Percentiles rank a stretch among this genome's conserved stretches.
phyloP scores from a whole-genome alignment of 1,140 invertebrate genomes.

The Zaprionus davidi region DNA sequence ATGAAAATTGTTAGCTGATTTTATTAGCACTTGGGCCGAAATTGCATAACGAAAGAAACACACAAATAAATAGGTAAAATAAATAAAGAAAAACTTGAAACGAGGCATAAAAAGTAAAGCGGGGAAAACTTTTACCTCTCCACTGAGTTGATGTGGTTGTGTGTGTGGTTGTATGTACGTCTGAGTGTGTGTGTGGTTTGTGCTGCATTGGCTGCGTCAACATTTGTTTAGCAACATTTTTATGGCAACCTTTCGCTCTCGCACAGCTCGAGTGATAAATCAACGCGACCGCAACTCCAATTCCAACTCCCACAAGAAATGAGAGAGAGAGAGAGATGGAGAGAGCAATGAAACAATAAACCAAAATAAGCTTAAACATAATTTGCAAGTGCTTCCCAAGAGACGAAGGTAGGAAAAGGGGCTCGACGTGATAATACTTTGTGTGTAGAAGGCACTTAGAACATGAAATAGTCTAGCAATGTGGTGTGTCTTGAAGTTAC shows the following conservation, averaged over 20 bases:
- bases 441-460: too few relatives aligned
- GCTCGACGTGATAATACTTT: background rate
- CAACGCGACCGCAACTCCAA: constrained; percentile 40
- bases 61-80: background rate
- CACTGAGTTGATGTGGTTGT: background rate
- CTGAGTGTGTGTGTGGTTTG: background rate
- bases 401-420: constrained; percentile 6
- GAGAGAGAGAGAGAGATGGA: background rate
- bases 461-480: too few relatives aligned
- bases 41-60: constrained; percentile 61
- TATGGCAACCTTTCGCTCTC: constrained; percentile 68
- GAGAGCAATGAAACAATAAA: constrained; percentile 1
- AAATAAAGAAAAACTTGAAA: constrained; percentile 16
- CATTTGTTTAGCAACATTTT: constrained; percentile 69
- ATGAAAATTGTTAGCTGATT: constrained; percentile 52
- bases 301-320: constrained; percentile 32
- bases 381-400: constrained; percentile 38
- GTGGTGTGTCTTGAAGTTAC: too few relatives aligned
- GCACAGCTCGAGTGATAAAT: constrained; percentile 67
- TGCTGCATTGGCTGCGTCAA: constrained; percentile 44
- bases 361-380: constrained; percentile 40
- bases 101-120: constrained; percentile 35
- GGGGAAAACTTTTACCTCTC: constrained; percentile 58
- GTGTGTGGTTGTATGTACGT: background rate
- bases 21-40: constrained; percentile 66